These are phyloP conservation scores for Petaurus breviceps DNA, from an alignment of 2,113 vertebrate genomes.

Conservation along the genomic window DNA sequence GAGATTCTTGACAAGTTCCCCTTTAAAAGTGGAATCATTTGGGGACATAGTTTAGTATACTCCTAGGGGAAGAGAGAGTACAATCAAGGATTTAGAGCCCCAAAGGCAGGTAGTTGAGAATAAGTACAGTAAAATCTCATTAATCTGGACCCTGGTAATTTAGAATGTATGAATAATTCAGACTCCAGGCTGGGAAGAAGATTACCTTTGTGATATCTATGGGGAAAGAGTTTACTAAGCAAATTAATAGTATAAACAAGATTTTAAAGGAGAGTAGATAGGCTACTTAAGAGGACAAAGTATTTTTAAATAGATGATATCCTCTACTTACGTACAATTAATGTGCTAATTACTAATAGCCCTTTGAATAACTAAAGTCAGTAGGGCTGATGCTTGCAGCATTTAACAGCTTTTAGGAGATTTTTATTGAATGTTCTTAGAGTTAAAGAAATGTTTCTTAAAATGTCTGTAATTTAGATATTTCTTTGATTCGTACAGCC, in stretches of 20 bases:
- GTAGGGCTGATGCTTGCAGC: constrained; percentile 1
- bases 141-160: constrained; percentile 80
- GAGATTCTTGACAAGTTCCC: constrained; percentile 58
- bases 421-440: neutral
- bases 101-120: constrained; percentile 72
- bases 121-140: constrained; percentile 74
- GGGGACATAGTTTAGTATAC: constrained; percentile 71
- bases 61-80: constrained; percentile 46
- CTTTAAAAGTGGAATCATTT: constrained; percentile 48
- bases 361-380: constrained; percentile 61
- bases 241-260: constrained; percentile 80
- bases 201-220: constrained; percentile 77
- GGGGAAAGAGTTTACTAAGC: constrained; percentile 74
- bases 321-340: constrained; percentile 66
- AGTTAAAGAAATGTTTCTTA: neutral
- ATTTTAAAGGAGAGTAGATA: constrained; percentile 71
- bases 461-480: neutral
- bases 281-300: constrained; percentile 76
- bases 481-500: neutral
- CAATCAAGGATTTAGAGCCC: constrained; percentile 48
- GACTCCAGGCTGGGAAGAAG: constrained; percentile 70
- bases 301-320: constrained; percentile 74
- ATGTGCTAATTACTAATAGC: constrained; percentile 69
- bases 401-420: neutral
- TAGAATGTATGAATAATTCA: constrained; percentile 80